These are phyloP conservation scores for Microctonus hyperodae DNA, from an alignment of 2,888 invertebrate genomes.

Conservation along the genomic window DNA sequence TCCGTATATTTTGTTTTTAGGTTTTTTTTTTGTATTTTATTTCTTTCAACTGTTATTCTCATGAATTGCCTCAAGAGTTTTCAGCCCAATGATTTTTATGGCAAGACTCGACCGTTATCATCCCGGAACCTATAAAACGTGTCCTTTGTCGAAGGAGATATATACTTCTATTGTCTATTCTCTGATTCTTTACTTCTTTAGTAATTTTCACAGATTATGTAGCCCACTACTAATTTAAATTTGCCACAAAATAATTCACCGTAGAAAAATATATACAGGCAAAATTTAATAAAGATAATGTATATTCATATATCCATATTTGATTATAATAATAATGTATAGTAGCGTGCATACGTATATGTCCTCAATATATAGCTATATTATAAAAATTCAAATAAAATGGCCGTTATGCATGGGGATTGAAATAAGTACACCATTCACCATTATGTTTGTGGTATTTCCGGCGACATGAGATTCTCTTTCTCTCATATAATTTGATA, in stretches of 20 bases:
- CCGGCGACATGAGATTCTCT: slow-evolving; percentile 42
- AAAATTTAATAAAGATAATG: background rate
- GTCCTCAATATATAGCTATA: background rate
- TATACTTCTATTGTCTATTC: background rate
- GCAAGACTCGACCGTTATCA: slow-evolving; percentile 32
- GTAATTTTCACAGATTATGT: background rate
- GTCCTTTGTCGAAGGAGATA: slow-evolving; percentile 11
- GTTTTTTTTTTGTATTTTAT: background rate
- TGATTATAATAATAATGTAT: background rate
- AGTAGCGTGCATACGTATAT: background rate
- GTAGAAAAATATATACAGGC: background rate
- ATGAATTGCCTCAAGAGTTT: slow-evolving; percentile 39
- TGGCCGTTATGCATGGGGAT: slow-evolving; percentile 49
- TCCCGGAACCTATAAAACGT: slow-evolving; percentile 11
- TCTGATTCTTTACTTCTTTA: slow-evolving; percentile 6
- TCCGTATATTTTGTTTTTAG: background rate
- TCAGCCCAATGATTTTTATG: slow-evolving; percentile 53
- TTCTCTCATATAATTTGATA: slow-evolving; percentile 45
- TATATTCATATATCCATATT: background rate
- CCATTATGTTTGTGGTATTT: slow-evolving; percentile 55
- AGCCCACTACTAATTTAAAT: background rate
- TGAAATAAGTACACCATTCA: slow-evolving; percentile 53
- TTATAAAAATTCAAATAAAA: slow-evolving; percentile 19
- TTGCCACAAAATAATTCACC: background rate
- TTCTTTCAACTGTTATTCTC: slow-evolving; percentile 18